phyloP scores from a whole-genome alignment of 1,140 invertebrate species.

The Pogonomyrmex barbatus region DNA sequence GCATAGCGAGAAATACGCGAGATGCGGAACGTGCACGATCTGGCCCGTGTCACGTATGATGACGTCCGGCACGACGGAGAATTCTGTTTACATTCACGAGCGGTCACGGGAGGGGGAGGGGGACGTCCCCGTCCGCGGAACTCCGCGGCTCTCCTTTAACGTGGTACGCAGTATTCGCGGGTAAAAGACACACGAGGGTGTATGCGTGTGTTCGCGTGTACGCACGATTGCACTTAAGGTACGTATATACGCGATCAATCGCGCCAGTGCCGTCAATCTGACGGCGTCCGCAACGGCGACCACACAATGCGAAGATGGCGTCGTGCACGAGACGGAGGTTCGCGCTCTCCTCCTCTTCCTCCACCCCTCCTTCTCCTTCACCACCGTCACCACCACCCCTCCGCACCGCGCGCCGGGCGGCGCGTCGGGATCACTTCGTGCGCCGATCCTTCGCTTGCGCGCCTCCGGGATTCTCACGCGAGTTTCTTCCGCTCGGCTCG shows the following conservation, averaged over 20 bases:
- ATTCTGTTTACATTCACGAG: slow-evolving; percentile 78
- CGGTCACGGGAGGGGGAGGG: background rate
- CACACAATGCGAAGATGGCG: slow-evolving; percentile 49
- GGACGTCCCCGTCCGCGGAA: background rate
- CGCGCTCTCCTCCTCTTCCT: background rate
- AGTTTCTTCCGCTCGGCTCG: background rate
- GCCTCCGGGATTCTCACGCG: slow-evolving; percentile 8
- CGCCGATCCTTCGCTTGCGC: background rate
- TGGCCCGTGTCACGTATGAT: slow-evolving; percentile 72
- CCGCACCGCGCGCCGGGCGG: slow-evolving; percentile 6
- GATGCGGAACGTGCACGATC: slow-evolving; percentile 8
- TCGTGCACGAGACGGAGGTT: background rate
- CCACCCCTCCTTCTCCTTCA: no score
- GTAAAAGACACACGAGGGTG: slow-evolving; percentile 66
- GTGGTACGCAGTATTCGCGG: slow-evolving; percentile 71
- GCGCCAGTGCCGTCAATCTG: slow-evolving; percentile 74
- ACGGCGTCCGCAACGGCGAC: background rate
- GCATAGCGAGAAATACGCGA: background rate
- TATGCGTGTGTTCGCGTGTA: slow-evolving; percentile 1
- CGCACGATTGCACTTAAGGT: background rate
- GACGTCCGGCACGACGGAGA: slow-evolving; percentile 73
- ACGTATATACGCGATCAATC: slow-evolving; percentile 72
- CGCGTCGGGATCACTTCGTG: slow-evolving; percentile 15
- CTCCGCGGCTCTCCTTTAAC: slow-evolving; percentile 55
- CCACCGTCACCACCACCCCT: background rate